Evolutionary conservation across 2,888 invertebrate species (phyloP), one percentile per base, ranked within the genome.

Genomic region (Hetaerina titia): DNA sequence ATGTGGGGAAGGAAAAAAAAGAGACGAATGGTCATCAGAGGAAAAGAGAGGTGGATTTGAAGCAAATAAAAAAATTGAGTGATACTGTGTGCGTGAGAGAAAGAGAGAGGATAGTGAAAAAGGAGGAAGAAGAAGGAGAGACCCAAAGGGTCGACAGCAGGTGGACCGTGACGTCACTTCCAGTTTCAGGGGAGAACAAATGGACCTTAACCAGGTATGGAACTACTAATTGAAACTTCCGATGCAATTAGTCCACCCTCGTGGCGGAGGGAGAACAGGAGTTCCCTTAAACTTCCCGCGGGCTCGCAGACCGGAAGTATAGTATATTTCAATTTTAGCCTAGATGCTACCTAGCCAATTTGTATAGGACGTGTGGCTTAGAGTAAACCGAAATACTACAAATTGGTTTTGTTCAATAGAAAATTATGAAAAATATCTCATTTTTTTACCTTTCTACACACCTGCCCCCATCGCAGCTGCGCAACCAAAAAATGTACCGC

Each of bases 41-140:
- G 90, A 57, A 19, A 90, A 17, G 17, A 8, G 63, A 63, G 22
- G 69, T 15, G 90, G 17, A n/a, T 89, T 58, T 19, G 57, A 58
- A 57, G 89, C 22, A 90, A 90, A 90, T 58, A 25, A 45, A 45
- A n/a, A 45, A 87, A 87, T 87, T 31, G 45, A 87, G 87, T 25
- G 45, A 2, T 87, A 31, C 45, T 45, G 87, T 22, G 87, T n/a
- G 45, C 87, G 87, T 25, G 87, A 25, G 45, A 45, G 45, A 9
- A 45, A 89, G 89, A 89, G 89, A 64, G 19, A 69, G 63, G 25
- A 64, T 7, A 64, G 90, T 19, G 19, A 13, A 9, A 25, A 45
- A 22, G 15, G 92, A 92, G 92, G 0, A 87, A 31, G 56, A 22
- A 22, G 63, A 92, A 11, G 45, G 22, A 69, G 63, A 31, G n/a